Conservation (phyloP, 2,113 vertebrate species). For the Dolichotis patagonum region DNA sequence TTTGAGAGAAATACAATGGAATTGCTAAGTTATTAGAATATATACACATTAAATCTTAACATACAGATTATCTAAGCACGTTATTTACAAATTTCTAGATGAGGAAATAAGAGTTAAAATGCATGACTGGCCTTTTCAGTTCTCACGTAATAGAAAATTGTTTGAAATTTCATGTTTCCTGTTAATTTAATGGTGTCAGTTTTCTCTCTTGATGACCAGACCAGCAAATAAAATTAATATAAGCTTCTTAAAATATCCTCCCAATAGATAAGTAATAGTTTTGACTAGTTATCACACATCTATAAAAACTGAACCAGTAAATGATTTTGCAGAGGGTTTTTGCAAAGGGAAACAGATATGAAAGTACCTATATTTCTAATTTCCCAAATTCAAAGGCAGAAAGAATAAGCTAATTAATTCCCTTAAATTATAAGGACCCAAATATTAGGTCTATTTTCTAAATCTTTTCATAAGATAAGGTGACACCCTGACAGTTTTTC, state of each 20-base stretch:
- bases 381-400: slow-evolving; percentile 49
- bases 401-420: slow-evolving; percentile 46
- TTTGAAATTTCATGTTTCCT: slow-evolving; percentile 44
- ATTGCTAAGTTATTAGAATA: slow-evolving; percentile 54
- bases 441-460: slow-evolving; percentile 35
- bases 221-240: slow-evolving; percentile 49
- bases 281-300: slow-evolving; percentile 43
- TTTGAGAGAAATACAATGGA: slow-evolving; percentile 30
- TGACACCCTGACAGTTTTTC: slow-evolving; percentile 25
- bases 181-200: slow-evolving; percentile 38
- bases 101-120: slow-evolving; percentile 61
- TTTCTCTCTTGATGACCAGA: slow-evolving; percentile 24
- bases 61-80: slow-evolving; percentile 24
- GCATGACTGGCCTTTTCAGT: background rate
- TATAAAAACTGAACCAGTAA: slow-evolving; percentile 45
- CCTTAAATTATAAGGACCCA: background rate
- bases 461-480: slow-evolving; percentile 38
- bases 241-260: slow-evolving; percentile 60
- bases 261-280: background rate
- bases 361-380: background rate
- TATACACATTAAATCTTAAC: slow-evolving; percentile 31
- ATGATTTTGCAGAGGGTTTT: slow-evolving; percentile 6
- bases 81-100: slow-evolving; percentile 9
- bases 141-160: slow-evolving; percentile 38
- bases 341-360: background rate